Conservation (phyloP, 1,140 invertebrate genomes). For the Pristionchus pacificus region DNA sequence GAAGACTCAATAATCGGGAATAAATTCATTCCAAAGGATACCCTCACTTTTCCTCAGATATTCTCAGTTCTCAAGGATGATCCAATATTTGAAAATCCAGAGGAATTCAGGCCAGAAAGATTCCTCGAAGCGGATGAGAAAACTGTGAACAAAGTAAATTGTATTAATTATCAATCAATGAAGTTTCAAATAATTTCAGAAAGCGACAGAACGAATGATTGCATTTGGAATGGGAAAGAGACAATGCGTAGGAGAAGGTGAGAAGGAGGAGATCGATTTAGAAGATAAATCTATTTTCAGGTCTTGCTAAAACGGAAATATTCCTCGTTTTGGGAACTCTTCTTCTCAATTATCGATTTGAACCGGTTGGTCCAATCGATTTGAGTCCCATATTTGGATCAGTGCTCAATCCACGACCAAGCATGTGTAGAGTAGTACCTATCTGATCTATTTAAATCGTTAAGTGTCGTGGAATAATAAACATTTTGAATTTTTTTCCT, state of each 20-base stretch:
- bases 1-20: not conserved
- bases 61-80: not conserved
- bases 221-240: not conserved
- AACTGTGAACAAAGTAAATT: not conserved
- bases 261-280: not conserved
- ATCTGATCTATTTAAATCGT: too few species aligned
- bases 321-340: not conserved
- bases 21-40: constrained; percentile 4
- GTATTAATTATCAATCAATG: too few species aligned
- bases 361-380: not conserved
- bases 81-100: constrained; percentile 8
- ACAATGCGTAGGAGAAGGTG: not conserved
- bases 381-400: not conserved
- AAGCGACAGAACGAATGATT: not conserved
- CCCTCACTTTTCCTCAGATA: not conserved
- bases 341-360: not conserved
- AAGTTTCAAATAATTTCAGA: too few species aligned
- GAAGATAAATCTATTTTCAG: not conserved
- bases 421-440: not conserved
- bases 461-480: too few species aligned
- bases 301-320: not conserved
- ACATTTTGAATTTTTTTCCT: too few species aligned
- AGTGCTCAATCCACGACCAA: not conserved
- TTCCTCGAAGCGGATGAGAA: constrained; percentile 7
- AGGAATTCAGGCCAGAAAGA: constrained; percentile 17